Percentiles rank a stretch among this genome's conserved stretches.
These are phyloP conservation scores for Acropternis orthonyx DNA, from an alignment of 2,797 vertebrate genomes.

Conservation along the genomic window DNA sequence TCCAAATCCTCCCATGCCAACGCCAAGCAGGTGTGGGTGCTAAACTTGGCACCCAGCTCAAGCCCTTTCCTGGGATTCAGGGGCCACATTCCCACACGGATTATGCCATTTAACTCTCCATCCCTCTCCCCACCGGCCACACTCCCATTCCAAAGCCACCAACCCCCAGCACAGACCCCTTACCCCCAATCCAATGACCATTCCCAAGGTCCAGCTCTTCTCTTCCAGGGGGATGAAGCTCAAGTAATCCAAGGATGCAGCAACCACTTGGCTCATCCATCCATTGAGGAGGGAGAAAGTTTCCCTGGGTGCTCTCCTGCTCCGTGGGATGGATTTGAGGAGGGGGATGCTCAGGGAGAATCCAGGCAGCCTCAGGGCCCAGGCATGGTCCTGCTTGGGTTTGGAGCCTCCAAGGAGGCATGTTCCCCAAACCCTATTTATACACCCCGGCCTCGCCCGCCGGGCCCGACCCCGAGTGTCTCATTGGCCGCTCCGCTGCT, in stretches of 20 bases:
- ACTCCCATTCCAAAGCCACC: background rate
- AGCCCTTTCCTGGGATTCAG: background rate
- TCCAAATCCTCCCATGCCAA: no score
- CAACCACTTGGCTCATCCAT: background rate
- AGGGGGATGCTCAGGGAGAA: background rate
- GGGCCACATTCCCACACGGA: background rate
- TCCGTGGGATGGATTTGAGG: background rate
- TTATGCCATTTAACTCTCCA: background rate
- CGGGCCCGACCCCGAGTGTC: constrained; percentile 19
- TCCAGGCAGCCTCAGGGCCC: background rate
- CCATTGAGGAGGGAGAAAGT: background rate
- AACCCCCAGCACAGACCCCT: background rate
- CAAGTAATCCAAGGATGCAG: background rate
- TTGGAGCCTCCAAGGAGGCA: constrained; percentile 1
- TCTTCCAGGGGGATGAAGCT: background rate
- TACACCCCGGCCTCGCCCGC: background rate
- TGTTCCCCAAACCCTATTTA: background rate
- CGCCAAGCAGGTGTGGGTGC: rapidly evolving
- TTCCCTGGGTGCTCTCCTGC: background rate
- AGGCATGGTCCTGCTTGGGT: background rate
- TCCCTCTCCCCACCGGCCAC: background rate
- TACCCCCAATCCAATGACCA: background rate
- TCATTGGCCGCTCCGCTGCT: constrained; percentile 69
- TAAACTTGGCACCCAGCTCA: background rate
- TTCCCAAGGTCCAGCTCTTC: background rate